Evolutionary conservation across 2,113 vertebrate genomes (phyloP).

Genomic region (Daphoenositta chrysoptera): DNA sequence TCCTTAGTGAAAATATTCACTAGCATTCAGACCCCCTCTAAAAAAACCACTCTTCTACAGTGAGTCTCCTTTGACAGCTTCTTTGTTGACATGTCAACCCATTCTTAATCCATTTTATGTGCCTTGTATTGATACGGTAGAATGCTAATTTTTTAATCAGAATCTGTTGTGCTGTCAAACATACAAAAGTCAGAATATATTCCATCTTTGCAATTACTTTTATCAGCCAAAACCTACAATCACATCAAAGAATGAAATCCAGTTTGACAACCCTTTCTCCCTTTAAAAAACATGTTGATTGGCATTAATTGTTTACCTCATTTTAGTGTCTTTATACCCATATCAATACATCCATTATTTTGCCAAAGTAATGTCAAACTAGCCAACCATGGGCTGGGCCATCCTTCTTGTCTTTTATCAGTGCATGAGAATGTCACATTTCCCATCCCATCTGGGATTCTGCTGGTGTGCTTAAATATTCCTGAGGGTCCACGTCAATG

Average conservation of each 20-base stretch:
- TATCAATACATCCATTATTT: conserved; percentile 5
- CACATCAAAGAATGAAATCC: not conserved
- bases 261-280: conserved; percentile 26
- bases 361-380: not conserved
- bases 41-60: not conserved
- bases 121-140: conserved; percentile 15
- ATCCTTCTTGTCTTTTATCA: not conserved
- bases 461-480: not conserved
- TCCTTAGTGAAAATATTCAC: not conserved
- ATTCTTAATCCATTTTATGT: conserved; percentile 1
- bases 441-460: not conserved
- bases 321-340: not conserved
- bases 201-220: conserved; percentile 45
- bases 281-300: conserved; percentile 27
- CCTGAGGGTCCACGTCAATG: not conserved
- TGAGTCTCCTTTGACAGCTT: conserved; percentile 19
- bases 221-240: conserved; percentile 36
- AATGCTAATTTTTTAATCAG: conserved; percentile 51
- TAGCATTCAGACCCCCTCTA: not conserved
- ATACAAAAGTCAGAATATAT: conserved; percentile 1
- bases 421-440: not conserved
- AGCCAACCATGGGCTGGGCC: not conserved
- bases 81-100: conserved; percentile 27
- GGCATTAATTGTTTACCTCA: conserved; percentile 35
- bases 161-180: not conserved